Conservation (phyloP, 2,113 vertebrate species). For the Sylvicapra grimmia region DNA sequence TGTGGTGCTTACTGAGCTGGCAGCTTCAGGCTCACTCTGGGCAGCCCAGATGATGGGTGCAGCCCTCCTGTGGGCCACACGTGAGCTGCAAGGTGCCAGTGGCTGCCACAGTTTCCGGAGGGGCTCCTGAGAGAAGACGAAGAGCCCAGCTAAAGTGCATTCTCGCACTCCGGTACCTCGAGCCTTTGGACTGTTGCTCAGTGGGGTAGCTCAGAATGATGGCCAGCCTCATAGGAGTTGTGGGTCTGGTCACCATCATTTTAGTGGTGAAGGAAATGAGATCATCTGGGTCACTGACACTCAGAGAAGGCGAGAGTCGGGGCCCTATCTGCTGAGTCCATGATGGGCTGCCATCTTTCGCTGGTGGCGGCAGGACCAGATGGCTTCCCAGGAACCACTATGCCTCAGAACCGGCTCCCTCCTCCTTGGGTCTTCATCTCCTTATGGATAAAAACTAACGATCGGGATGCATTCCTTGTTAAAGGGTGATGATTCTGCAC, state of each 20-base stretch:
- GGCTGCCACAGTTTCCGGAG: background rate
- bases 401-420: accelerated
- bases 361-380: background rate
- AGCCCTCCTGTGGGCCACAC: background rate
- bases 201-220: background rate
- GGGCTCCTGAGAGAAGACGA: background rate
- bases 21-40: background rate
- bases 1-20: background rate
- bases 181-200: background rate
- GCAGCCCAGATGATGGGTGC: background rate
- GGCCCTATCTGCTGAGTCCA: accelerated
- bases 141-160: background rate
- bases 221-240: background rate
- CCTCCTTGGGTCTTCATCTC: background rate
- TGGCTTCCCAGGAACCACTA: accelerated
- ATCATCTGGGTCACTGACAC: background rate
- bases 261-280: background rate
- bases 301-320: accelerated
- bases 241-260: background rate
- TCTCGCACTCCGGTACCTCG: background rate
- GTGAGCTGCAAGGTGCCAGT: background rate
- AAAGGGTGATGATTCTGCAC: accelerated
- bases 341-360: accelerated
- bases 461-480: accelerated
- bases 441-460: accelerated